A percentile compares a stretch with the other conserved stretches of the same genome.
These are phyloP conservation scores for Gallinago solitaria DNA, from an alignment of 2,797 vertebrate genomes.

Conservation along the genomic window DNA sequence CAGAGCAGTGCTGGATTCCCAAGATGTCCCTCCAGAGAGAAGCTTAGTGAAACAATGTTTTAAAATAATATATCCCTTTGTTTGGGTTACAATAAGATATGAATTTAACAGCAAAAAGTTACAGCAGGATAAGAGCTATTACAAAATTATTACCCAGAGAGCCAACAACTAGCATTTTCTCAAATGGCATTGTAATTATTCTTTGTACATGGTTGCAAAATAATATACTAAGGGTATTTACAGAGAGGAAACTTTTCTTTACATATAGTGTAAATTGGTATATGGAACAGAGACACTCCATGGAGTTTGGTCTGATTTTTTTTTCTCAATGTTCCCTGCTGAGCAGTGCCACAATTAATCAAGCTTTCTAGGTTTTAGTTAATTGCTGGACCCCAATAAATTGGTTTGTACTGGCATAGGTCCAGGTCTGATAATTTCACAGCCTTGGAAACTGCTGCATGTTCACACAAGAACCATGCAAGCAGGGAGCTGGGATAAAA, in stretches of 20 bases:
- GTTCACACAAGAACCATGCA: conserved; percentile 78
- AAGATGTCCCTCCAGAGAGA: conserved; percentile 30
- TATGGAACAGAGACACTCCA: conserved; percentile 48
- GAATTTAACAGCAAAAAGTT: conserved; percentile 60
- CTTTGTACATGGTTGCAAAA: conserved; percentile 41
- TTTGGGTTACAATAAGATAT: conserved; percentile 56
- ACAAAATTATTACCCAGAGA: conserved; percentile 47
- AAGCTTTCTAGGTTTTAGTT: conserved; percentile 82
- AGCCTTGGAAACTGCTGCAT: conserved; percentile 76
- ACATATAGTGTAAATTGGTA: conserved; percentile 42
- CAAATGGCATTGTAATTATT: conserved; percentile 18
- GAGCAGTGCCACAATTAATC: conserved; percentile 81
- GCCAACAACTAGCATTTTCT: conserved; percentile 42
- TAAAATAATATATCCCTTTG: conserved; percentile 48
- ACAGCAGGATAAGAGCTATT: conserved; percentile 52
- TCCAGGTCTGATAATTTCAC: conserved; percentile 82
- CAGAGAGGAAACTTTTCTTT: conserved; percentile 68
- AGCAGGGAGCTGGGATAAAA: conserved; percentile 59
- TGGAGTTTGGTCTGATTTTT: conserved; percentile 67
- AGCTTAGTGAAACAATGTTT: conserved; percentile 44
- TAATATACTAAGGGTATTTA: conserved; percentile 13
- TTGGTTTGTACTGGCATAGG: conserved; percentile 79
- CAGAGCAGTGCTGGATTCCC: conserved; percentile 9
- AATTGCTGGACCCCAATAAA: conserved; percentile 82
- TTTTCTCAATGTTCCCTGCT: conserved; percentile 67